Base-by-base conservation (phyloP, 2,797 vertebrate genomes). In the Cynodonichthys magdalenae region DNA sequence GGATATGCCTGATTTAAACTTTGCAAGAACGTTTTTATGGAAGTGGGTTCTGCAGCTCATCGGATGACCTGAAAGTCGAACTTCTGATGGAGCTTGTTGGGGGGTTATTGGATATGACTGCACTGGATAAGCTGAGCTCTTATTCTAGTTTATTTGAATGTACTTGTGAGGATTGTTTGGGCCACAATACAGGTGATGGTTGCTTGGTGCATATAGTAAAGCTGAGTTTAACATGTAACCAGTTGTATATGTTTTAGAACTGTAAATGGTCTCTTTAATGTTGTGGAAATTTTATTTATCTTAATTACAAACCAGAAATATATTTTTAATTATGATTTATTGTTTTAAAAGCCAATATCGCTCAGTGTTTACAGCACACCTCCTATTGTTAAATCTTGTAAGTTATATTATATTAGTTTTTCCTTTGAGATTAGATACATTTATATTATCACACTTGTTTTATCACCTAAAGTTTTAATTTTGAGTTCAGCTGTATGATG, bases 41-140 rank as follows among this genome's bases (percentile, higher is more conserved):
- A 34, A 68, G 63, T 8, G 18, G 71, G 41, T 65, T 72, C 11
- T 14, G 17, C 48, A 27, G 56, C 59, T 69, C 66, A 39, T 71
- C 59, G 44, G 8, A 50, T 17, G 27, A 49, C 46, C 56, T 45
- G 34, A 65, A 31, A 34, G 72, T 59, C 41, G 65, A 63, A 24
- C 59, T 66, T 14, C 57, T 6, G 29, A 31, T 31, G 29, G 8
- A 31, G 29, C 29, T 31, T 6, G 1, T 31, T 31, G 29, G 5
- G 2, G 29, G 29, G 8, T 31, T 31, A 31, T 6, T 8, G 8
- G 28, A 53, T 63, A 57, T 63, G 46, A 61, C 42, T 63, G n/a
- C 1, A 46, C 6, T 14, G 44, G 55, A 56, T 56, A 58, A 20
- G 66, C 54, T 51, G 36, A 61, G 31, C 31, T 50, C 11, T 45